A percentile compares a stretch with the other conserved stretches of the same genome.
These are phyloP conservation scores for Syrrhaptes paradoxus DNA, from an alignment of 2,113 vertebrate species.

Conservation along the genomic window DNA sequence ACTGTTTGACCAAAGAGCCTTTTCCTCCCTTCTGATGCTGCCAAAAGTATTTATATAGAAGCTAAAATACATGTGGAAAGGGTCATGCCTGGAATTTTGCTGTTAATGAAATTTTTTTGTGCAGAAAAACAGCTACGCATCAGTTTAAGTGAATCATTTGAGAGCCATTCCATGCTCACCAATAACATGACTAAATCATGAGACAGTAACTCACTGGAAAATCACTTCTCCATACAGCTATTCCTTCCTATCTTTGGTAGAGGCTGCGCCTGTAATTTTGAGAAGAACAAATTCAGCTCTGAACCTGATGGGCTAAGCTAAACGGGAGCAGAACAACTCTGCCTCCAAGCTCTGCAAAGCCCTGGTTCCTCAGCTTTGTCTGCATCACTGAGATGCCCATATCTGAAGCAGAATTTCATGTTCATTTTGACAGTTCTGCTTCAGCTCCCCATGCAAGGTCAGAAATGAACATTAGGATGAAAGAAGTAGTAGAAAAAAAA, in stretches of 20 bases:
- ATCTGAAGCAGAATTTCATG: neutral
- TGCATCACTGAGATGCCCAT: neutral
- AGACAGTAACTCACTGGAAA: neutral
- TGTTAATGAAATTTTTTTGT: neutral
- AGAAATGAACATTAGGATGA: neutral
- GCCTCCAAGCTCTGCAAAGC: neutral
- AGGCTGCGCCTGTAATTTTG: neutral
- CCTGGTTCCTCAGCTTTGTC: neutral
- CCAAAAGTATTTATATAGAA: conserved; percentile 51
- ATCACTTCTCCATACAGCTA: neutral
- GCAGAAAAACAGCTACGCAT: conserved; percentile 7
- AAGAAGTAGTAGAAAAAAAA: neutral
- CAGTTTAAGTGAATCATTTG: neutral
- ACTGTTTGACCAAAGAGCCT: conserved; percentile 27
- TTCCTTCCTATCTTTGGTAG: neutral
- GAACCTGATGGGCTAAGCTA: neutral
- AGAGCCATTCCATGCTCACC: neutral
- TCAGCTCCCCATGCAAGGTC: neutral
- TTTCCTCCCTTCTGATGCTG: conserved; percentile 46
- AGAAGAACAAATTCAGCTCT: neutral
- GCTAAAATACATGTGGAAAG: conserved; percentile 31
- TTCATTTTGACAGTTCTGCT: neutral
- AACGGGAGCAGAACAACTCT: neutral
- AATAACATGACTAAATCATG: neutral
- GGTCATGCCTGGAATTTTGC: conserved; percentile 29